Evolutionary conservation across 2,797 vertebrate species (phyloP).

Genomic region (Sebastes glaucus): DNA sequence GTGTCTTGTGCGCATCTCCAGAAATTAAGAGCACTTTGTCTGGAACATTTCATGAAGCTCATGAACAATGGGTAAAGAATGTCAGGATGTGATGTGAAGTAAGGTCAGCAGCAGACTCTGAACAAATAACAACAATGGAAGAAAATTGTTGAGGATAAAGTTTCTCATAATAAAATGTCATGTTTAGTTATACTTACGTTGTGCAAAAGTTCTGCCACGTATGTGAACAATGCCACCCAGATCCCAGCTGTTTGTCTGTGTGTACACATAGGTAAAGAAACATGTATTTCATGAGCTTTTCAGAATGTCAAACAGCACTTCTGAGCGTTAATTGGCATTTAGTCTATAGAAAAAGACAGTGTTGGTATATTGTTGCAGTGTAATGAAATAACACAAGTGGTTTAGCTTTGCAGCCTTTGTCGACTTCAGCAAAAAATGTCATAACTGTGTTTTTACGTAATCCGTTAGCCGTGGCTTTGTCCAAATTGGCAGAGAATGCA

Average conservation of each 20-base stretch:
- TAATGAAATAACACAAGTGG: slow-evolving; percentile 23
- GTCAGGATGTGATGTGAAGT: background rate
- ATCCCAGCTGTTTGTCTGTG: background rate
- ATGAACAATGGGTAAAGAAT: background rate
- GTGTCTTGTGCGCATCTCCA: background rate
- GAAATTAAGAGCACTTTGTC: background rate
- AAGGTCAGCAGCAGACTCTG: background rate
- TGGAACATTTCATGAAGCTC: background rate
- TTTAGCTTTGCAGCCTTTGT: slow-evolving; percentile 23
- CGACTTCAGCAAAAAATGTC: slow-evolving; percentile 20
- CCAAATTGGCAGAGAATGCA: slow-evolving; percentile 50
- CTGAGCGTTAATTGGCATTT: background rate
- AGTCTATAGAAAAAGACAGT: background rate
- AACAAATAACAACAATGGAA: background rate
- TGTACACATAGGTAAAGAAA: background rate
- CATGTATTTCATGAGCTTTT: background rate
- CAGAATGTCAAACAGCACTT: background rate
- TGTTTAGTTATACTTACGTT: background rate
- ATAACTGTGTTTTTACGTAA: slow-evolving; percentile 28
- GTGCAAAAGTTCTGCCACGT: background rate
- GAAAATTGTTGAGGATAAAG: background rate
- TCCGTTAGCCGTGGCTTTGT: slow-evolving; percentile 57
- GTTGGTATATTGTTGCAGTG: background rate
- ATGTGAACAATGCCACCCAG: background rate
- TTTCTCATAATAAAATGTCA: background rate